Percentiles rank a stretch among this genome's conserved stretches.
Conservation (phyloP, 1,140 invertebrate species). For the Drosophila kikkawai region DNA sequence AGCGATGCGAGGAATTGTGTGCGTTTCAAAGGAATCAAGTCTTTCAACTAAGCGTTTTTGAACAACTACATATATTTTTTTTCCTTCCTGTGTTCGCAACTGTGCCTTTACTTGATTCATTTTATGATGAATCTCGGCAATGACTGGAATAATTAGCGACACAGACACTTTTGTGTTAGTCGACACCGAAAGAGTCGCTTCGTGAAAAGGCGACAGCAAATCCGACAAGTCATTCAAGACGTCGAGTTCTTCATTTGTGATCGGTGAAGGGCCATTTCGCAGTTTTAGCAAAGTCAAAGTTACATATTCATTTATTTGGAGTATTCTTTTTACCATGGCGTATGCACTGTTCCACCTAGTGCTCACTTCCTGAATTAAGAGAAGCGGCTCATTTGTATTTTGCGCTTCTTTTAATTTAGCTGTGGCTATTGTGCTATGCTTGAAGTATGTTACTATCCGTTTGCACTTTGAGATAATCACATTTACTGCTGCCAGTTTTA, state of each 20-base stretch:
- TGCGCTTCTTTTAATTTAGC: too few relatives aligned
- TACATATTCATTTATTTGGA: neutral
- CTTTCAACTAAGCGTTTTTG: neutral
- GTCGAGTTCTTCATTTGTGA: neutral
- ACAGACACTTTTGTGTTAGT: neutral
- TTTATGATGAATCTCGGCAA: neutral
- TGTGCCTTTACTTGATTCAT: neutral
- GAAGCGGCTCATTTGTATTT: too few relatives aligned
- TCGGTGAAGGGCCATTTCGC: neutral
- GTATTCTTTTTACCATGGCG: too few relatives aligned
- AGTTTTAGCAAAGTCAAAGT: neutral
- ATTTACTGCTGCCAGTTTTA: too few relatives aligned
- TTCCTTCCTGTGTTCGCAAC: neutral
- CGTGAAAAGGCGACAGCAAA: neutral
- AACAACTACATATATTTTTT: neutral
- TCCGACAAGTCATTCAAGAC: neutral
- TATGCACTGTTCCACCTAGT: too few relatives aligned
- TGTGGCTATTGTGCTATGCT: too few relatives aligned
- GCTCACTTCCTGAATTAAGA: too few relatives aligned
- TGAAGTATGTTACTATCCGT: too few relatives aligned
- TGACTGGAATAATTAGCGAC: neutral
- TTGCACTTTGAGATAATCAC: too few relatives aligned
- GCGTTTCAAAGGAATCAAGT: neutral
- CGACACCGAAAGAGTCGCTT: neutral
- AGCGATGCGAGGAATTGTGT: neutral